phyloP scores from a whole-genome alignment of 2,113 vertebrate species.

The Thalassoma bifasciatum region DNA sequence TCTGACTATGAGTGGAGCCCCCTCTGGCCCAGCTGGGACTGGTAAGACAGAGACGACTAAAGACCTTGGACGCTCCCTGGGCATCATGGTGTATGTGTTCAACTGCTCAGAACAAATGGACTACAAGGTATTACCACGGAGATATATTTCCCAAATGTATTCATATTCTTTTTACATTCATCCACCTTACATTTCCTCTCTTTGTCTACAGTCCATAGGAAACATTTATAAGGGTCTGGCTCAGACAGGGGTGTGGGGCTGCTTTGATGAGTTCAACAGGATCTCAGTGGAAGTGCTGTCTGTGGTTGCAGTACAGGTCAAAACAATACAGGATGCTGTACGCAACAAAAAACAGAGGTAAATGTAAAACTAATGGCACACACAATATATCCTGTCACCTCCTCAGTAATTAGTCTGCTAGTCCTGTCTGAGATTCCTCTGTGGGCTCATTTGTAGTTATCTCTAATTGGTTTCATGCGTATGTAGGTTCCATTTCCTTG shows the following conservation, averaged over 20 bases:
- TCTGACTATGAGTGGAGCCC: constrained; percentile 79
- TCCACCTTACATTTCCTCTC: background rate
- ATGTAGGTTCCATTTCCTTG: constrained; percentile 80
- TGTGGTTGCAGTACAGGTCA: constrained; percentile 83
- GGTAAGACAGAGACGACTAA: constrained; percentile 86
- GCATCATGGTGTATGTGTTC: constrained; percentile 86
- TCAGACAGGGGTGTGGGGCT: constrained; percentile 82
- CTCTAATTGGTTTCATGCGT: constrained; percentile 3
- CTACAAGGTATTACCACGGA: constrained; percentile 78
- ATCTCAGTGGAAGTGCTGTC: constrained; percentile 84
- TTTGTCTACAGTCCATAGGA: constrained; percentile 76
- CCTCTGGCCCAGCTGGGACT: constrained; percentile 79
- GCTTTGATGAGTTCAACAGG: constrained; percentile 84
- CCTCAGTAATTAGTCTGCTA: background rate
- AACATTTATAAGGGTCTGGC: constrained; percentile 85
- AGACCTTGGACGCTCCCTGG: constrained; percentile 80
- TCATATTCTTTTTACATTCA: background rate
- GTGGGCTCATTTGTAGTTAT: background rate
- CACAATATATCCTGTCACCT: background rate
- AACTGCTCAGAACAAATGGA: constrained; percentile 89
- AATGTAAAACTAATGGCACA: background rate
- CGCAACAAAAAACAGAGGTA: constrained; percentile 85
- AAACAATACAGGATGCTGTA: constrained; percentile 82
- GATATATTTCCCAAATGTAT: background rate
- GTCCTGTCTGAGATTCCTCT: constrained; percentile 8